Base-by-base conservation (phyloP, 2,113 vertebrate species). In the Centrocercus urophasianus region DNA sequence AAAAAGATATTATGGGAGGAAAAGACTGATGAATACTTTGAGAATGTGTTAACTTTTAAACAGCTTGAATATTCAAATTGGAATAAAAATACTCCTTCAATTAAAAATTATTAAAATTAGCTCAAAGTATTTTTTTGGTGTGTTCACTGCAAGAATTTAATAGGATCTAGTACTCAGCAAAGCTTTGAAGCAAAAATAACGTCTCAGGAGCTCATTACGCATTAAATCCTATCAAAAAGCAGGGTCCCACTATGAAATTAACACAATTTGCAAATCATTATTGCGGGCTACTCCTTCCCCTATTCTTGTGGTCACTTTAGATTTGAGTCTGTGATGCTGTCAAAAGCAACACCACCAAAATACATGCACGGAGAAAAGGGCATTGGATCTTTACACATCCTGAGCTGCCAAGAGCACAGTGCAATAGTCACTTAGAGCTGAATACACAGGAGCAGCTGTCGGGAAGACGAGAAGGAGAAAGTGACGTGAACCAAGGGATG, bases 61-160 rank as follows among this genome's bases (percentile, higher is more conserved):
- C 74, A 93, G 86, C 83, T 95, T 96, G 94, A 96, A 97, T 96
- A 97, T 95, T 97, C 94, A 96, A 93, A 96, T 94, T 88, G 83
- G 90, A 93, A 96, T 94, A 95, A 96, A 97, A 94, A 96, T 96
- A 95, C 89, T 95, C 72, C 91, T 97, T 97, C 94, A 97, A 96
- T 96, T 95, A 97, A 97, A 97, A 97, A 97, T 94, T 96, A 96
- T 96, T 97, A 96, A 96, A 96, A 96, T 96, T 89, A 96, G 94
- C 95, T 96, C 95, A 94, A 93, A 95, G 94, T 97, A 93, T 80
- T 96, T 94, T 94, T 96, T 96, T 93, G 69, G 93, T 91, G 73
- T 94, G 91, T 80, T 96, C 94, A 86, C 66, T 93, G 91, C 83
- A 67, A 94, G 90, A 96, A 93, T 97, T 97, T 97, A 96, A 97